phyloP scores from a whole-genome alignment of 1,140 invertebrate genomes.

The Pseudomyrmex flavicornis region DNA sequence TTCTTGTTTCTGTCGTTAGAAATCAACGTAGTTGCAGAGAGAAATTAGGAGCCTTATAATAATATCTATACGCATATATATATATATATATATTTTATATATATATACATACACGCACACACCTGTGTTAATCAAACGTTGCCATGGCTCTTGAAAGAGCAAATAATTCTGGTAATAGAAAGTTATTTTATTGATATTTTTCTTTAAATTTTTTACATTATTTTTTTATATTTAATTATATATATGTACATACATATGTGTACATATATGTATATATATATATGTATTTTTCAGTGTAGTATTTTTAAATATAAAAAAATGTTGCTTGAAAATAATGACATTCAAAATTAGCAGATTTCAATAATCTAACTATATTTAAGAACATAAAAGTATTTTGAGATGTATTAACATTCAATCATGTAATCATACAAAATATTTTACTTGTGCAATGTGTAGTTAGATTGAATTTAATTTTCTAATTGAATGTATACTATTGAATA shows the following conservation, averaged over 20 bases:
- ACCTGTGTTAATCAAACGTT: slow-evolving; percentile 14
- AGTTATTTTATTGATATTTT: too few relatives aligned
- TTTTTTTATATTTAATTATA: slow-evolving; percentile 17
- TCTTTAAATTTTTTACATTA: slow-evolving; percentile 7
- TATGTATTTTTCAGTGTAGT: too few relatives aligned
- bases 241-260: too few relatives aligned
- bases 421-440: slow-evolving; percentile 21
- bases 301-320: neutral
- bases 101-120: slow-evolving; percentile 20
- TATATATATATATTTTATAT: slow-evolving; percentile 21
- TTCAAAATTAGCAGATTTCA: slow-evolving; percentile 19
- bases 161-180: slow-evolving; percentile 14
- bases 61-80: neutral
- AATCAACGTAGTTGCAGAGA: too few relatives aligned
- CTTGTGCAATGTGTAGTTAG: slow-evolving; percentile 13
- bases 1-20: too few relatives aligned
- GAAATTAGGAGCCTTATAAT: too few relatives aligned
- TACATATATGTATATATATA: too few relatives aligned
- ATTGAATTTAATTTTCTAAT: slow-evolving; percentile 16
- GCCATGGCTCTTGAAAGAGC: neutral
- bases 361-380: neutral
- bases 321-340: neutral
- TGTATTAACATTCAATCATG: slow-evolving; percentile 7
- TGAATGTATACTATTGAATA: slow-evolving; percentile 2
- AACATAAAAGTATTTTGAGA: neutral